Base-by-base conservation (phyloP, 2,797 vertebrate genomes). In the Poecilia gillii region DNA sequence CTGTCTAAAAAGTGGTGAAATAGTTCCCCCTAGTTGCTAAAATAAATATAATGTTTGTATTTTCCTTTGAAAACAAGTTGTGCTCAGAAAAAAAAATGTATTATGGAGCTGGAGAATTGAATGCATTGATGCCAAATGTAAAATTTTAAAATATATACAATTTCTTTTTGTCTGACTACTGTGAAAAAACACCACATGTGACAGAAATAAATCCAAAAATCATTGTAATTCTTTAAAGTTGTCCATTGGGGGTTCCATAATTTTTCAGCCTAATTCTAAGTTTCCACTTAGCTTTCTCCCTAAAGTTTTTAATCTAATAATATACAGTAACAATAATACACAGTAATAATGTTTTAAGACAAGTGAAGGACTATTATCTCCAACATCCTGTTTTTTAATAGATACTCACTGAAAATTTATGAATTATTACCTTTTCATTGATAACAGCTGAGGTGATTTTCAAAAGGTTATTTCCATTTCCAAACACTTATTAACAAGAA, bases 11-110 rank as follows among this genome's bases (percentile, higher is more conserved):
- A 0, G 36, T 72, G 39, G 23, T 20, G 28, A 47, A 76, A 74
- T 79, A 43, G 77, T 70, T 46, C 73, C 81, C 74, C 39, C 81
- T 83, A 66, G 57, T 57, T 57, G 77, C 1, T 43, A 28, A 66
- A 75, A 64, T 39, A 64, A 53, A 47, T 20, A 33, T 0, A 8
- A 45, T 39, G 45, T 3, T 49, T 28, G 41, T n/a, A 31, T 20
- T 55, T 57, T 0, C 49, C 23, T 39, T 31, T 33, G 28, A 31
- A 16, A 62, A 33, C 57, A 33, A 62, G 31, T 31, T 62, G 18
- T 62, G 57, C 14, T 1, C 13, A 33, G 28, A 62, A 33, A 33
- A 33, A 33, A 14, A 57, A n/a, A n/a, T 3, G 5, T 3, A 4
- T n/a, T 57, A 28, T 57, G 25, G n/a, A 57, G n/a, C 55, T 57